Evolutionary conservation across 30 jellyfish, hydroid and myxozoan genomes (phyloP).

Genomic region (Sanderia malayensis): DNA sequence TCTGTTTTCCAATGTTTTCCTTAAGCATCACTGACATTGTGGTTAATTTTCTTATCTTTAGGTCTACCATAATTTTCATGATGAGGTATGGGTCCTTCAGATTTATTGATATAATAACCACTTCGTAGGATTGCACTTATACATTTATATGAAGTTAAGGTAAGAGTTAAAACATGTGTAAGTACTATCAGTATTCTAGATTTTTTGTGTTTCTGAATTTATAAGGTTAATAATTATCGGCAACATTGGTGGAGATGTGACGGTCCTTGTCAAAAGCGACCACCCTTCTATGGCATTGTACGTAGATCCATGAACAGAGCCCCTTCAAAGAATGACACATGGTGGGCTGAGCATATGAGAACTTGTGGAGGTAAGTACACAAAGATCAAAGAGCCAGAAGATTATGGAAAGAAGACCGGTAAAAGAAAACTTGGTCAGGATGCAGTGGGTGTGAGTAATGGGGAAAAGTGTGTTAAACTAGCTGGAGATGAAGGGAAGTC

Average conservation of each 20-base stretch:
- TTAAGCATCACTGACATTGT: neutral
- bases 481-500: neutral
- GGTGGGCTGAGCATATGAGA: constrained; percentile 85
- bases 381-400: constrained; percentile 88
- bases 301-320: constrained; percentile 95
- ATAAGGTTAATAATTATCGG: constrained; percentile 76
- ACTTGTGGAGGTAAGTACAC: constrained; percentile 83
- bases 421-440: constrained; percentile 36
- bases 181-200: too few relatives aligned
- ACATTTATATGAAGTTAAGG: too few relatives aligned
- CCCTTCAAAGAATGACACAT: constrained; percentile 84
- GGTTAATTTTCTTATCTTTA: constrained; percentile 9
- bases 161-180: too few relatives aligned
- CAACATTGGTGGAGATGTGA: constrained; percentile 99
- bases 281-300: constrained; percentile 84
- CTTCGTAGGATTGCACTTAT: too few relatives aligned
- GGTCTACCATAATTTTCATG: constrained; percentile 95
- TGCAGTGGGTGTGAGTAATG: neutral
- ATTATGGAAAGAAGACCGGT: constrained; percentile 48
- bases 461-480: neutral
- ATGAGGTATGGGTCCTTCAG: constrained; percentile 80
- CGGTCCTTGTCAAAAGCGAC: constrained; percentile 88
- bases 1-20: too few relatives aligned
- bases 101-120: too few relatives aligned
- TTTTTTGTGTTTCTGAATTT: neutral